A percentile compares a stretch with the other conserved stretches of the same genome.
These are phyloP conservation scores for Pollicipes pollicipes DNA, from an alignment of 1,140 invertebrate genomes.

Conservation along the genomic window DNA sequence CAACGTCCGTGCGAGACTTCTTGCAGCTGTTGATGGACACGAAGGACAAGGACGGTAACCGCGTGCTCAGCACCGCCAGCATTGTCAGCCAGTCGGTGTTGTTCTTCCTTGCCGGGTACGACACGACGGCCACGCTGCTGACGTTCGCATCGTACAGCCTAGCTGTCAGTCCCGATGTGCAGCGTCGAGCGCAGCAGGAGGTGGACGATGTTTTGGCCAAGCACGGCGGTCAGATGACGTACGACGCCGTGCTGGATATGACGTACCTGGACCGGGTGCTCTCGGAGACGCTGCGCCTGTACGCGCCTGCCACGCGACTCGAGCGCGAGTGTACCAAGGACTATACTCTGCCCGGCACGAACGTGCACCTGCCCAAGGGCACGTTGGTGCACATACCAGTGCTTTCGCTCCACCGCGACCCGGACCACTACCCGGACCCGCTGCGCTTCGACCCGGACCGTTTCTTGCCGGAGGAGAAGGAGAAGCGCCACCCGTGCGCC, in stretches of 20 bases:
- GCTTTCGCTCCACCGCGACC: constrained; percentile 41
- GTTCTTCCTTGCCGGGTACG: constrained; percentile 22
- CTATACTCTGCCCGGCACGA: constrained; percentile 31
- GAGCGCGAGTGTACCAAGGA: constrained; percentile 36
- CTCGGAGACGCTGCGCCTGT: constrained; percentile 42
- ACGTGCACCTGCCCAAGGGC: constrained; percentile 13
- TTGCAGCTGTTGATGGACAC: constrained; percentile 17
- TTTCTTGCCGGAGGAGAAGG: constrained; percentile 42
- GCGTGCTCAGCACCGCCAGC: constrained; percentile 16
- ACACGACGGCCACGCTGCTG: constrained; percentile 50
- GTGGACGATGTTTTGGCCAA: constrained; percentile 34
- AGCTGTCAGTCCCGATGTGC: constrained; percentile 42
- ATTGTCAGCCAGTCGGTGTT: constrained; percentile 17
- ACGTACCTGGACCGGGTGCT: constrained; percentile 28
- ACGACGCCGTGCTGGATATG: constrained; percentile 22
- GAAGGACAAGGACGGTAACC: constrained; percentile 7
- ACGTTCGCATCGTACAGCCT: constrained; percentile 51
- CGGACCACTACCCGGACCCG: constrained; percentile 45
- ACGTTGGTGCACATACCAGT: constrained; percentile 18
- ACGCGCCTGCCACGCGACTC: constrained; percentile 38
- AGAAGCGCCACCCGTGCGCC: constrained; percentile 39
- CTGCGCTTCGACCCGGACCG: constrained; percentile 55
- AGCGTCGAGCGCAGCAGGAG: constrained; percentile 44
- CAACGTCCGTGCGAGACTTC: constrained; percentile 15
- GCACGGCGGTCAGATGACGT: constrained; percentile 20